Evolutionary conservation across 1,140 invertebrate genomes (phyloP).

Genomic region (Achroia grisella): DNA sequence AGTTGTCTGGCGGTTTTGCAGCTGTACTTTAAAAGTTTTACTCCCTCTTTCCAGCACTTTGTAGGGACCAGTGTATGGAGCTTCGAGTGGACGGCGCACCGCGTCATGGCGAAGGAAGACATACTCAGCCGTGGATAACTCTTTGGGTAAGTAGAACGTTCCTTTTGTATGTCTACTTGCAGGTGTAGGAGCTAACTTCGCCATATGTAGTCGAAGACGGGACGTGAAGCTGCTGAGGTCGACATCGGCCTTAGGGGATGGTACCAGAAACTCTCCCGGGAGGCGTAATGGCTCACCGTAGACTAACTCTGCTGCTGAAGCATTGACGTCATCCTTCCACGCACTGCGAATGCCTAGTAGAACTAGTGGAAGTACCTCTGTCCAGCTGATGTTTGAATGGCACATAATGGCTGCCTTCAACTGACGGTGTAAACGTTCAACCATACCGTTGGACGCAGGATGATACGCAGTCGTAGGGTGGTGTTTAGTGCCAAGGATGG

Average conservation of each 20-base stretch:
- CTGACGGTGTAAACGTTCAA: constrained; percentile 47
- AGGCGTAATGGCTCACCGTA: constrained; percentile 21
- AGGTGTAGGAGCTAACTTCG: constrained; percentile 18
- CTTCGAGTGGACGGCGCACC: constrained; percentile 34
- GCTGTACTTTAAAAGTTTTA: constrained; percentile 19
- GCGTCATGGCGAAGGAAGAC: constrained; percentile 47
- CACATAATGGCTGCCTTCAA: constrained; percentile 50
- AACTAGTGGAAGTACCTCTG: constrained; percentile 12
- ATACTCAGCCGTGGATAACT: constrained; percentile 13
- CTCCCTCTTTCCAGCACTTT: constrained; percentile 22
- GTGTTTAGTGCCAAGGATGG: constrained; percentile 6
- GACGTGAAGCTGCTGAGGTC: constrained; percentile 18
- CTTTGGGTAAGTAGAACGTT: constrained; percentile 21
- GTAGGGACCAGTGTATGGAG: constrained; percentile 53
- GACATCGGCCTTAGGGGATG: constrained; percentile 7
- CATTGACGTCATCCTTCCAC: constrained; percentile 20
- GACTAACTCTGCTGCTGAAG: constrained; percentile 27
- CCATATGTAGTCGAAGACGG: constrained; percentile 16
- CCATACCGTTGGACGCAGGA: constrained; percentile 47
- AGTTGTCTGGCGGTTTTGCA: constrained; percentile 8
- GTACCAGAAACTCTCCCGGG: constrained; percentile 24
- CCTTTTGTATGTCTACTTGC: constrained; percentile 20
- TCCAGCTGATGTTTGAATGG: constrained; percentile 10
- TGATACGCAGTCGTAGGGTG: constrained; percentile 53
- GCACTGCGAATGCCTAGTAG: constrained; percentile 16